Percentiles rank a stretch among this genome's conserved stretches.
Evolutionary conservation across 2,888 invertebrate genomes (phyloP).

Genomic region (Seladonia tumulorum): DNA sequence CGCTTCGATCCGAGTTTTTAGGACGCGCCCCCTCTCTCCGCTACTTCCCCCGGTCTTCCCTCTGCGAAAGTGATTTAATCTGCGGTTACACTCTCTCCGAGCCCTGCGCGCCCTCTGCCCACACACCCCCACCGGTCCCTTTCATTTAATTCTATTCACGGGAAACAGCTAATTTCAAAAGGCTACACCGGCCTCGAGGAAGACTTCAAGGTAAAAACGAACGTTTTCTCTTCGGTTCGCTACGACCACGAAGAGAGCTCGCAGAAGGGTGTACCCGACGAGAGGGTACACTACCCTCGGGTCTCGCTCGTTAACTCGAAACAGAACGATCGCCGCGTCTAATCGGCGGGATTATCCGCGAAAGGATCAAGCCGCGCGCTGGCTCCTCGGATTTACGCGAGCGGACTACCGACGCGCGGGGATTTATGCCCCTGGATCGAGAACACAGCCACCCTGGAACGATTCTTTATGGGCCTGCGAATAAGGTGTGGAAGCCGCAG

Average conservation of each 20-base stretch:
- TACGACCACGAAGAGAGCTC: too few species aligned
- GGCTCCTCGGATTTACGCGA: background rate
- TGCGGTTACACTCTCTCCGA: constrained; percentile 7
- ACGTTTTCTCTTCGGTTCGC: background rate
- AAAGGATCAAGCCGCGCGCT: background rate
- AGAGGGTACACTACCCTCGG: background rate
- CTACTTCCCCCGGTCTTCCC: constrained; percentile 6
- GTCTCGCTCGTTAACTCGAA: constrained; percentile 9
- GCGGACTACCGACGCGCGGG: background rate
- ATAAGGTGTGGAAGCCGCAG: background rate
- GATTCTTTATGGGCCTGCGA: background rate
- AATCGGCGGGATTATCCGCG: constrained; percentile 37
- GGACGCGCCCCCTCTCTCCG: constrained; percentile 12
- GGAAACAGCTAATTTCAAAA: constrained; percentile 40
- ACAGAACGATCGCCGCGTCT: constrained; percentile 14
- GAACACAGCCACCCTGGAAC: background rate
- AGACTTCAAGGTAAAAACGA: constrained; percentile 16
- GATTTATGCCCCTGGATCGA: constrained; percentile 15
- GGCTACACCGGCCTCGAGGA: background rate
- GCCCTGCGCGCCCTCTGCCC: background rate
- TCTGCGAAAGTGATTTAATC: constrained; percentile 47
- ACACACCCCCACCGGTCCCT: background rate
- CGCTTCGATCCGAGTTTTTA: constrained; percentile 13
- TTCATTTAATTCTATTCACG: constrained; percentile 51
- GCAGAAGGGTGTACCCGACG: too few species aligned